phyloP scores from a whole-genome alignment of 2,113 vertebrate species.

The Columba janthina region DNA sequence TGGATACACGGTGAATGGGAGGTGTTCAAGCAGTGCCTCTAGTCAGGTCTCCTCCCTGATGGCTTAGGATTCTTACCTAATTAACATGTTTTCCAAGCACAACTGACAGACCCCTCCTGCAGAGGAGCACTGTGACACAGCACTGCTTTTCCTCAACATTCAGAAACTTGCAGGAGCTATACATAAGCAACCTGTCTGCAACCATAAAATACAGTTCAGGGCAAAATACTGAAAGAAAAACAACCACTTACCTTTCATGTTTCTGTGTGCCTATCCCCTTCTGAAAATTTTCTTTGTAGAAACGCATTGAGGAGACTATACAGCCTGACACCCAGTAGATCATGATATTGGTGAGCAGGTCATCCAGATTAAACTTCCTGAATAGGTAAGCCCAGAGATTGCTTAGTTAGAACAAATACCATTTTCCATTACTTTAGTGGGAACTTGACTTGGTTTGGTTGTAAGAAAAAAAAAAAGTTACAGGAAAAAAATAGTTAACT shows the following conservation, averaged over 20 bases:
- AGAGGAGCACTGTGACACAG: not conserved
- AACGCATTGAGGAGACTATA: conserved; percentile 76
- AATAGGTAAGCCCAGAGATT: not conserved
- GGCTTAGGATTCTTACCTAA: not conserved
- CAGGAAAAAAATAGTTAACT: not conserved
- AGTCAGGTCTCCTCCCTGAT: not conserved
- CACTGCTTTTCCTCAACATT: not conserved
- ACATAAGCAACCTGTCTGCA: not conserved
- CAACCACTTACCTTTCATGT: conserved; percentile 68
- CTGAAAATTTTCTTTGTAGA: conserved; percentile 77
- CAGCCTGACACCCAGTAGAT: conserved; percentile 79
- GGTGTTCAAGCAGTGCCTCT: not conserved
- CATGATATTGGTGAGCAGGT: conserved; percentile 82
- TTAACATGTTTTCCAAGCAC: not conserved
- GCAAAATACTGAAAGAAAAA: not conserved
- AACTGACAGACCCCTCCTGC: not conserved
- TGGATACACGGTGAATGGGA: not conserved
- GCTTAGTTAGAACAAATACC: not conserved
- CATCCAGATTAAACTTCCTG: conserved; percentile 79
- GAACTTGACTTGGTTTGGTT: not conserved
- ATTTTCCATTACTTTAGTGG: not conserved
- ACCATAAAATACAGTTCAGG: not conserved
- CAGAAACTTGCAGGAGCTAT: not conserved
- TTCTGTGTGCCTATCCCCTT: conserved; percentile 42
- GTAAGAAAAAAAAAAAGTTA: not conserved